Evolutionary conservation across 2,888 invertebrate genomes (phyloP).

Genomic region (Heliconius aoede): DNA sequence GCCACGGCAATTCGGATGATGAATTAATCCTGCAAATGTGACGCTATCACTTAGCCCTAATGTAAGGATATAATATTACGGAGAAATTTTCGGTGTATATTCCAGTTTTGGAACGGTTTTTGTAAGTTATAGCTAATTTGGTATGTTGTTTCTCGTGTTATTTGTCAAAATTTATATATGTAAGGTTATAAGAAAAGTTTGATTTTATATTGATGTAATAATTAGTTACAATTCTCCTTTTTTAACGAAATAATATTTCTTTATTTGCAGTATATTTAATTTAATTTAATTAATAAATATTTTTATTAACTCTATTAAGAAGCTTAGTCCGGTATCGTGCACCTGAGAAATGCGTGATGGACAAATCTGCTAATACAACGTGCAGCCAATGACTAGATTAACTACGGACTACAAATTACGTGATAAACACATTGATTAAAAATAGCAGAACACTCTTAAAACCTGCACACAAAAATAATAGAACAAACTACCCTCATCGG

Average conservation of each 20-base stretch:
- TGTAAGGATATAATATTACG: slow-evolving; percentile 83
- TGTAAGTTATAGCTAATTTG: slow-evolving; percentile 26
- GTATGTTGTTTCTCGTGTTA: neutral
- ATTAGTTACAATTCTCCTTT: neutral
- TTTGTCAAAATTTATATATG: neutral
- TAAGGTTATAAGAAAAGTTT: neutral
- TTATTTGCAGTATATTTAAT: too few relatives aligned
- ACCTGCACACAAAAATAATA: slow-evolving; percentile 45
- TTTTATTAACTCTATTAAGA: neutral
- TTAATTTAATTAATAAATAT: too few relatives aligned
- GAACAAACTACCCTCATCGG: slow-evolving; percentile 45
- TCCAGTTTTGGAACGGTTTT: slow-evolving; percentile 30
- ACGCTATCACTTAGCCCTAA: slow-evolving; percentile 84
- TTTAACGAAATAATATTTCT: neutral
- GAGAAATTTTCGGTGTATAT: slow-evolving; percentile 65
- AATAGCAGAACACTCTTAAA: slow-evolving; percentile 33
- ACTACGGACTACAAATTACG: too few relatives aligned
- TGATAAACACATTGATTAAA: neutral
- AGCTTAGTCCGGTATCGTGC: too few relatives aligned
- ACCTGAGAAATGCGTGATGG: too few relatives aligned
- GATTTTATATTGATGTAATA: neutral
- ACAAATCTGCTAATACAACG: too few relatives aligned
- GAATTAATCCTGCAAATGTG: slow-evolving; percentile 84
- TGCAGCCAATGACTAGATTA: too few relatives aligned
- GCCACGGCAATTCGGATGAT: slow-evolving; percentile 84